Evolutionary conservation across 2,797 vertebrate genomes (phyloP).

Genomic region (Chaunax sp.): DNA sequence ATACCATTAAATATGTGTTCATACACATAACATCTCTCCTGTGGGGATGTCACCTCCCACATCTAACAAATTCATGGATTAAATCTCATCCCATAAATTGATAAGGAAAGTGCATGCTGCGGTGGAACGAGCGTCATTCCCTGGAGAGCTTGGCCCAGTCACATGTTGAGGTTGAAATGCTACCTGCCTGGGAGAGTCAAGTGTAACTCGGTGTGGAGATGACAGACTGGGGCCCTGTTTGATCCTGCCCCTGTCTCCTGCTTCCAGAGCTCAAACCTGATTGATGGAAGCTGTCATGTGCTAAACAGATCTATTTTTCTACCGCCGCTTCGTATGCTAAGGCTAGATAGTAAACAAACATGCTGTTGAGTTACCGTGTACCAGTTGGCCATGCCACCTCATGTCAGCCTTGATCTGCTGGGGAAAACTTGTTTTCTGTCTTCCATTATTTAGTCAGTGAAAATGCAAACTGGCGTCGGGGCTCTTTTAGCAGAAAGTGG

Average conservation of each 20-base stretch:
- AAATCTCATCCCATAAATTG: constrained; percentile 33
- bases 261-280: constrained; percentile 63
- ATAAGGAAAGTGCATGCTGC: constrained; percentile 23
- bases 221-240: constrained; percentile 51
- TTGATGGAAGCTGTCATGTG: constrained; percentile 78
- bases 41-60: neutral
- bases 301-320: constrained; percentile 77
- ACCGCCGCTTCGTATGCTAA: constrained; percentile 66
- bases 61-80: constrained; percentile 4
- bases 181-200: constrained; percentile 40
- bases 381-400: constrained; percentile 12
- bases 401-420: constrained; percentile 49
- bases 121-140: neutral
- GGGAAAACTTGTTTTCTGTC: constrained; percentile 27
- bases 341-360: constrained; percentile 68
- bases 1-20: neutral
- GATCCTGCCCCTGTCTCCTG: constrained; percentile 51
- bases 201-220: constrained; percentile 34
- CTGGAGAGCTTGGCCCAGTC: constrained; percentile 15
- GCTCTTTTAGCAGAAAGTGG: constrained; percentile 20
- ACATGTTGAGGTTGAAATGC: constrained; percentile 26
- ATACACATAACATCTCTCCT: neutral
- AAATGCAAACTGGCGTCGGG: constrained; percentile 15
- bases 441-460: constrained; percentile 6
- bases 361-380: constrained; percentile 50